A percentile compares a stretch with the other conserved stretches of the same genome.
Conservation (phyloP, 2,113 vertebrate species). For the Eubucco bourcierii region DNA sequence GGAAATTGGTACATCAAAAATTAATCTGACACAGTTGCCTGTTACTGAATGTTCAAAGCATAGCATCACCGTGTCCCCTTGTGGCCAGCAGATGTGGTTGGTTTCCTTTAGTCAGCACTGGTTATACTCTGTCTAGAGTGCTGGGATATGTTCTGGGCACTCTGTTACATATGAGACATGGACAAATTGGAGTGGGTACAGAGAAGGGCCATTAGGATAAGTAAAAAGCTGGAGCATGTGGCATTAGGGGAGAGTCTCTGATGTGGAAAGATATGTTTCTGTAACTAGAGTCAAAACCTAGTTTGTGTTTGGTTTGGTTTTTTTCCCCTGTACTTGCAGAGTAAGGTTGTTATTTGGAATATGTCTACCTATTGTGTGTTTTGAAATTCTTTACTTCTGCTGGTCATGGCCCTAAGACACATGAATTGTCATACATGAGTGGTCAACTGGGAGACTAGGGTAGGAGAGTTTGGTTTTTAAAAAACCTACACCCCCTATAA, state of each 20-base stretch:
- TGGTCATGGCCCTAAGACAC: neutral
- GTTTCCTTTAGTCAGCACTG: neutral
- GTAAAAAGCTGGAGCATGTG: neutral
- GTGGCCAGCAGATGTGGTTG: neutral
- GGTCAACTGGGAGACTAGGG: neutral
- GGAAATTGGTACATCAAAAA: neutral
- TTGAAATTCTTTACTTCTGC: neutral
- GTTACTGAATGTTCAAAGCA: neutral
- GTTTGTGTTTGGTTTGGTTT: neutral
- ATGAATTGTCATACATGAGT: neutral
- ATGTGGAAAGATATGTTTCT: neutral
- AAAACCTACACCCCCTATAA: accelerated
- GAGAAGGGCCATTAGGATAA: neutral
- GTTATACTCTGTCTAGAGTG: neutral
- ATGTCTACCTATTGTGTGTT: neutral
- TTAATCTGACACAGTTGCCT: neutral
- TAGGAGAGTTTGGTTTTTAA: neutral
- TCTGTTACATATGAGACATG: neutral
- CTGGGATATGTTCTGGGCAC: neutral
- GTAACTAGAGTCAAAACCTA: neutral
- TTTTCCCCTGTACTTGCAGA: neutral
- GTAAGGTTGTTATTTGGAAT: neutral
- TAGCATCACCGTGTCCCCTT: neutral
- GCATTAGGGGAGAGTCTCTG: neutral
- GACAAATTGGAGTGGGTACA: neutral